Evolutionary conservation across 2,888 invertebrate genomes (phyloP), one percentile per base, ranked within the genome.

Genomic region (Minunthozetes semirufus): DNA sequence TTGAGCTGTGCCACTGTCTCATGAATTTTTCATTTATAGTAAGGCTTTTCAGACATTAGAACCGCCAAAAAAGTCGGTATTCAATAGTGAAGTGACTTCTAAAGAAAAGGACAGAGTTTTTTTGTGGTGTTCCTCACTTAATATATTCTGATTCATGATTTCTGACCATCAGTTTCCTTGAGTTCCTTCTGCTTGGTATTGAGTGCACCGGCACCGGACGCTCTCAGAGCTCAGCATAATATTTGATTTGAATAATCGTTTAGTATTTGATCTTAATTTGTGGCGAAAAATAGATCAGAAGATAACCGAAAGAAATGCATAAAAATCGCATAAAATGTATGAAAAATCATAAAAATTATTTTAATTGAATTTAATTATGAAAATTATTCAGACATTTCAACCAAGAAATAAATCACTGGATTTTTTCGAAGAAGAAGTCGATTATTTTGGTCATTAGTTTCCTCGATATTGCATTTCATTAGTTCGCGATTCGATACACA

Each of bases 21-120:
- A 68, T 68, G 68, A 68, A 68, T 68, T 68, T 68, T 68, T 68
- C 68, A 68, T 68, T 46, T 5, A 19, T 9, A 68, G 68, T 42
- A 4, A 42, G 17, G 38, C 8, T 17, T 22, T 61, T 68, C 19
- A 22, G 29, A 42, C 68, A 68, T 42, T 22, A 42, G n/a, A 42
- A 42, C 19, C 5, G 29, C n/a, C 59, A 68, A 42, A 42, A 42
- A 11, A 68, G 42, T 68, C n/a, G 38, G 17, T 29, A 68, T 29
- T n/a, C 9, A 42, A 22, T 42, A 42, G 33, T 63, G 33, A 33
- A 33, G 42, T 42, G 42, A 42, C 42, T 42, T 13, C 5, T 33
- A 27, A 63, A 56, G 13, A 33, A 63, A 17, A 33, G 27, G n/a
- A 63, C 33, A 63, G 17, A 63, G 63, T 63, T 63, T 63, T n/a